phyloP scores from a whole-genome alignment of 2,888 invertebrate species.

The Unio delphinus region DNA sequence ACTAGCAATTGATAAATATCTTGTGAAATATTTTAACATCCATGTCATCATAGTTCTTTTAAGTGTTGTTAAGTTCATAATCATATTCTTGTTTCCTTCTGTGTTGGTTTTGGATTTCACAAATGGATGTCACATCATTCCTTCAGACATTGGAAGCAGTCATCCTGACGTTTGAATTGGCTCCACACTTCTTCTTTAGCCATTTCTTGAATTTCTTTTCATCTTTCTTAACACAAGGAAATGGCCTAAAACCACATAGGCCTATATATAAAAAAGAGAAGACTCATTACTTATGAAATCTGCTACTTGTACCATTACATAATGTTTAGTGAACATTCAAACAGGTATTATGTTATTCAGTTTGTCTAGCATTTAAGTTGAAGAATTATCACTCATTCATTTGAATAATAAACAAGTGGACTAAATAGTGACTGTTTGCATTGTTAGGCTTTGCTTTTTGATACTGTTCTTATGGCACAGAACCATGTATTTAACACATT shows the following conservation, averaged over 20 bases:
- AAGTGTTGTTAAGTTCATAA: no score
- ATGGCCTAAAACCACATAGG: conserved; percentile 89
- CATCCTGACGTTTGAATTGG: conserved; percentile 94
- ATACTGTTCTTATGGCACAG: no score
- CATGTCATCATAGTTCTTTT: no score
- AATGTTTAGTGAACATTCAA: background rate
- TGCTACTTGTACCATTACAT: background rate
- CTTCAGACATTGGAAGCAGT: conserved; percentile 94
- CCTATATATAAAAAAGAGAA: conserved; percentile 78
- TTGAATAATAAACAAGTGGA: no score
- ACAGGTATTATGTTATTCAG: background rate
- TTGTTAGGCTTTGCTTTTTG: no score
- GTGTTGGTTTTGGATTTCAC: conserved; percentile 71
- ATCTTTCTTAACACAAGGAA: conserved; percentile 77
- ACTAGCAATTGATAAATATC: no score
- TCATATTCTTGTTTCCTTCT: no score
- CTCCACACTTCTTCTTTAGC: conserved; percentile 94
- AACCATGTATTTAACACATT: no score
- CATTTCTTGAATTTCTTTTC: conserved; percentile 96
- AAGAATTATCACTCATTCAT: no score
- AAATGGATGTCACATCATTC: conserved; percentile 99
- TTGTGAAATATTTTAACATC: no score
- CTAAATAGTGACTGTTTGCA: no score
- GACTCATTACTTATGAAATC: conserved; percentile 3
- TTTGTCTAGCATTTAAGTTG: no score